Percentiles rank a stretch among this genome's conserved stretches.
Evolutionary conservation across 2,113 vertebrate genomes (phyloP).

Genomic region (Hippocampus barbouri): DNA sequence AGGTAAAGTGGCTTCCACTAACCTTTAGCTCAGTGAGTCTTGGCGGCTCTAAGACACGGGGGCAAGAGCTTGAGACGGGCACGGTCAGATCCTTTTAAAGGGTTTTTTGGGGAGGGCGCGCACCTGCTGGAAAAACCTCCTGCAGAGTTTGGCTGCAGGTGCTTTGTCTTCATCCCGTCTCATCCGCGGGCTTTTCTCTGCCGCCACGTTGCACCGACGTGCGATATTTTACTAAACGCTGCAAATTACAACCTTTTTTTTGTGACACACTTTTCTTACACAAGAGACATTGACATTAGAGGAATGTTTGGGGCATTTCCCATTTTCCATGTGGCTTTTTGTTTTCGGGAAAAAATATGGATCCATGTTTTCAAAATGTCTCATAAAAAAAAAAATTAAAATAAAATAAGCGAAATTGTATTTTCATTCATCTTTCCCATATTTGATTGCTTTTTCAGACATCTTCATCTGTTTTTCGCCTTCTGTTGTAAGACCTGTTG

Average conservation of each 20-base stretch:
- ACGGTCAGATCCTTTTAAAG: not conserved
- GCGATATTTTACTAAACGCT: not conserved
- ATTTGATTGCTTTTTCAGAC: not conserved
- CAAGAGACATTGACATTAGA: constrained; percentile 2
- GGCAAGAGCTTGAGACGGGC: not conserved
- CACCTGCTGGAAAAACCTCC: constrained; percentile 60
- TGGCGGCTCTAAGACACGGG: not conserved
- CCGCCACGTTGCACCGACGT: not conserved
- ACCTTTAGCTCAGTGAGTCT: not conserved
- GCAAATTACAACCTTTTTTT: not conserved
- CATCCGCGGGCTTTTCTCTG: constrained; percentile 22
- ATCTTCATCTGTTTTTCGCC: constrained; percentile 4
- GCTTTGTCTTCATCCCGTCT: constrained; percentile 59
- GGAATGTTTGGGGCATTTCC: constrained; percentile 34
- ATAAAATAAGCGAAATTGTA: no score
- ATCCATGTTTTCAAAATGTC: constrained; percentile 20
- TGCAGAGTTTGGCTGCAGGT: constrained; percentile 68
- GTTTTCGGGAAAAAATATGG: constrained; percentile 29
- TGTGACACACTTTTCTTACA: not conserved
- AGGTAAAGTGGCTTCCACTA: constrained; percentile 75
- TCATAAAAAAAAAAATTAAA: not conserved
- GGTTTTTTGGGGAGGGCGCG: constrained; percentile 22
- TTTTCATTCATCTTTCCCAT: not conserved
- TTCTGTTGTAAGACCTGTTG: constrained; percentile 54
- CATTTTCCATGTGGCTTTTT: constrained; percentile 41